Evolutionary conservation across 1,140 invertebrate species (phyloP), one percentile per base, ranked within the genome.

Genomic region (Listronotus oregonensis): DNA sequence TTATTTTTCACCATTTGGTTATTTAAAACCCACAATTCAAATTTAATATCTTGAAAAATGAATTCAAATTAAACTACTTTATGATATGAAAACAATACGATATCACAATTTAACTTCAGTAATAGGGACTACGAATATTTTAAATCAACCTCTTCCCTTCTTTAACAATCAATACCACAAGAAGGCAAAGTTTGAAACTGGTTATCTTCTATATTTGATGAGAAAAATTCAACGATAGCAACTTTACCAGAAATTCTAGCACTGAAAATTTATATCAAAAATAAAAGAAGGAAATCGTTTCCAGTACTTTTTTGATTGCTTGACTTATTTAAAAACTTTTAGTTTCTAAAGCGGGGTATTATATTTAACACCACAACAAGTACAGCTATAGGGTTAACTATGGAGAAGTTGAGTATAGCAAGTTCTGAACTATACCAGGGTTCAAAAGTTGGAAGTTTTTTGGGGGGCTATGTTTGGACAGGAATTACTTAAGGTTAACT

Each of bases 391-490:
- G 15, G 21, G 63, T 34, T 3, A 61, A 57, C 37, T 43, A 39
- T 12, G 21, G 14, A 14, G 37, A 57, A 14, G 8, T 57, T n/a
- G 55, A 42, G 12, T n/a, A 57, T 17, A 37, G 40, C 9, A 32
- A 5, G 37, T 21, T 39, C 62, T 68, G 15, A 65, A 71, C 55
- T 75, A 75, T 50, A 37, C 64, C 42, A 75, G 61, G 76, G 77
- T 54, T 68, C 82, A 42, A 84, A 87, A 64, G 76, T 94, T 31
- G 78, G 89, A 15, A 87, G 85, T 66, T 82, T 99, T 96, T 75
- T 99, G 97, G 97, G 97, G 98, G 80, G 98, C 96, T 0, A 96
- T 96, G 85, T 95, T 98, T 77, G 97, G 96, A 0, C 96, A 98
- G 79, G 96, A 99, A 81, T 80, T 99, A 8, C 90, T 96, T 0